These are phyloP conservation scores for Spisula solida DNA, from an alignment of 2,888 invertebrate species.

Conservation along the genomic window DNA sequence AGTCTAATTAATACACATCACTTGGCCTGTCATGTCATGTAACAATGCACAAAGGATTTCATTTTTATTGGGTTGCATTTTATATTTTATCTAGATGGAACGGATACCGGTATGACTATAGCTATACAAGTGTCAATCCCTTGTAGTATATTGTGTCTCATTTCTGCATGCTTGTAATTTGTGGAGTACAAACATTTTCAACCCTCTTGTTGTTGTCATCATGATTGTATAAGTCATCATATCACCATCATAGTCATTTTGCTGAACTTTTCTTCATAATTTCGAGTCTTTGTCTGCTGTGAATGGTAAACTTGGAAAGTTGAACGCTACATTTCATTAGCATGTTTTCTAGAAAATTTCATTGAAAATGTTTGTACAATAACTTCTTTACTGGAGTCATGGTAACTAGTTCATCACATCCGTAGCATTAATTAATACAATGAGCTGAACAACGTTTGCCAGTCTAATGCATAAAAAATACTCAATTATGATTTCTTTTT, in stretches of 20 bases:
- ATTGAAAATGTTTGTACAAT: slow-evolving; percentile 15
- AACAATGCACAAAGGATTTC: slow-evolving; percentile 5
- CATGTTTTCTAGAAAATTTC: not conserved
- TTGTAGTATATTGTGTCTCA: slow-evolving; percentile 30
- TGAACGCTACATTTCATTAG: not conserved
- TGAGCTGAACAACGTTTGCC: not conserved
- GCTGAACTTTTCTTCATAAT: not conserved
- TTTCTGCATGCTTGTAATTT: slow-evolving; percentile 37
- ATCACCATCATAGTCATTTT: too few relatives aligned
- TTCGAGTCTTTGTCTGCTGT: too few relatives aligned
- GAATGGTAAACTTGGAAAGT: too few relatives aligned
- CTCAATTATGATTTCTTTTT: not conserved
- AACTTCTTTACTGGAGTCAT: not conserved
- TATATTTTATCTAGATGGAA: slow-evolving; percentile 49
- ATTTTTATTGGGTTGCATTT: slow-evolving; percentile 27
- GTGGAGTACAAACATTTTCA: slow-evolving; percentile 41
- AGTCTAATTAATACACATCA: not conserved
- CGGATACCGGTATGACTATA: slow-evolving; percentile 57
- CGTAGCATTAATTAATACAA: not conserved
- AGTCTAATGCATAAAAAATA: not conserved
- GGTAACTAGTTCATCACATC: not conserved
- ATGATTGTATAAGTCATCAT: too few relatives aligned
- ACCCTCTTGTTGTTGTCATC: too few relatives aligned
- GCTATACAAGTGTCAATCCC: slow-evolving; percentile 40
- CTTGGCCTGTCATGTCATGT: not conserved